A percentile compares a stretch with the other conserved stretches of the same genome.
Evolutionary conservation across 2,888 invertebrate genomes (phyloP).

Genomic region (Spilosoma lubricipeda): DNA sequence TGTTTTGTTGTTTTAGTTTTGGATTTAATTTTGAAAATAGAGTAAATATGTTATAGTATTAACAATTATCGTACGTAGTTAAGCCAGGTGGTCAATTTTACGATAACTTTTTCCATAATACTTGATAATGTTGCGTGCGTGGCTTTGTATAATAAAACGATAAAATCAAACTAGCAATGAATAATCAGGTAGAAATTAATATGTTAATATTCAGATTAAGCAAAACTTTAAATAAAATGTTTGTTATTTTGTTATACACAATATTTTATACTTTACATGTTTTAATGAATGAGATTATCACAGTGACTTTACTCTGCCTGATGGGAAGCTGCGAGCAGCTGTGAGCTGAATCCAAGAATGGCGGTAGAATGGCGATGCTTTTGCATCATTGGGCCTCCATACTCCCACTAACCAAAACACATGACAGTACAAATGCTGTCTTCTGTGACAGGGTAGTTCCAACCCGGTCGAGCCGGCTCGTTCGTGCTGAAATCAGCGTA

Average conservation of each 20-base stretch:
- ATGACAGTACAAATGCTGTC: no score
- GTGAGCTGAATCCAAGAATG: no score
- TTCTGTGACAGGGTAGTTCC: no score
- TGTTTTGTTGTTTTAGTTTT: background rate
- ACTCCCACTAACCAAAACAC: no score
- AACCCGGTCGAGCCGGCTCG: no score
- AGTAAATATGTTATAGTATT: background rate
- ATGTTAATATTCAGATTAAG: background rate
- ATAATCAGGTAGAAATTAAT: background rate
- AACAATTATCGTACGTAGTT: background rate
- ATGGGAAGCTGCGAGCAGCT: no score
- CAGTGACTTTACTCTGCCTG: no score
- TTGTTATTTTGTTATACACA: background rate
- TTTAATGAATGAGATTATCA: no score
- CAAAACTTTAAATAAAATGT: background rate
- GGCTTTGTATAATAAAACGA: background rate
- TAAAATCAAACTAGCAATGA: background rate
- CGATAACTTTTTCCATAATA: slow-evolving; percentile 25
- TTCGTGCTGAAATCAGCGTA: no score
- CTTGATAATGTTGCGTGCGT: background rate
- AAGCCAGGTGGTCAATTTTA: slow-evolving; percentile 13
- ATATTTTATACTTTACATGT: background rate
- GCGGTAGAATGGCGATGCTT: no score
- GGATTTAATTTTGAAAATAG: background rate
- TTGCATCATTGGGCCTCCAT: no score